These are phyloP conservation scores for Tinea pellionella DNA, from an alignment of 2,888 invertebrate species.

Conservation along the genomic window DNA sequence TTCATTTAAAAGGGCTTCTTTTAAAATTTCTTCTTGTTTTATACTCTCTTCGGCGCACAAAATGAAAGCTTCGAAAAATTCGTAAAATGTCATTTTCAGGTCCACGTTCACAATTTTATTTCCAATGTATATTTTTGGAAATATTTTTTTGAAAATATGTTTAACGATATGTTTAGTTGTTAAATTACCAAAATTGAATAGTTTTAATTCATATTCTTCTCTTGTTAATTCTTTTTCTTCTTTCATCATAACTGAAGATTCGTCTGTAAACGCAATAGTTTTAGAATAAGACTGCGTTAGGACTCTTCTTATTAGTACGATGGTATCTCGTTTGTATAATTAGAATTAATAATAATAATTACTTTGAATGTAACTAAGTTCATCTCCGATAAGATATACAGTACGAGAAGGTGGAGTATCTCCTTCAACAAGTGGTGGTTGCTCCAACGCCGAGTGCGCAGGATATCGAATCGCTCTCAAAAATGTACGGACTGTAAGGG, in stretches of 20 bases:
- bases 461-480: constrained; percentile 38
- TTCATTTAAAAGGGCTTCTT: background rate
- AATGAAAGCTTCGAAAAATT: constrained; percentile 71
- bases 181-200: constrained; percentile 48
- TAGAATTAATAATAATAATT: background rate
- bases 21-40: background rate
- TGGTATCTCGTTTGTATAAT: too few species aligned
- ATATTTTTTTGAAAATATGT: constrained; percentile 37
- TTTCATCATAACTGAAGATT: constrained; percentile 18
- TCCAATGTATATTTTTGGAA: constrained; percentile 49
- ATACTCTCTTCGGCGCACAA: constrained; percentile 45
- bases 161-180: constrained; percentile 37
- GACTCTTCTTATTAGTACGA: too few species aligned
- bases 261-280: constrained; percentile 24
- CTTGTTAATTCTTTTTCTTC: constrained; percentile 8
- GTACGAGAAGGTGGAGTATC: constrained; percentile 31
- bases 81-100: constrained; percentile 67
- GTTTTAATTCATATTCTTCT: constrained; percentile 24
- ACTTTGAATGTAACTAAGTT: constrained; percentile 32
- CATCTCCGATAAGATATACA: constrained; percentile 42
- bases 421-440: constrained; percentile 29
- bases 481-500: constrained; percentile 49
- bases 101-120: constrained; percentile 54
- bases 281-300: background rate
- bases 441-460: constrained; percentile 27